Evolutionary conservation across 2,113 vertebrate genomes (phyloP).

Genomic region (Chamaetylas fuelleborni): DNA sequence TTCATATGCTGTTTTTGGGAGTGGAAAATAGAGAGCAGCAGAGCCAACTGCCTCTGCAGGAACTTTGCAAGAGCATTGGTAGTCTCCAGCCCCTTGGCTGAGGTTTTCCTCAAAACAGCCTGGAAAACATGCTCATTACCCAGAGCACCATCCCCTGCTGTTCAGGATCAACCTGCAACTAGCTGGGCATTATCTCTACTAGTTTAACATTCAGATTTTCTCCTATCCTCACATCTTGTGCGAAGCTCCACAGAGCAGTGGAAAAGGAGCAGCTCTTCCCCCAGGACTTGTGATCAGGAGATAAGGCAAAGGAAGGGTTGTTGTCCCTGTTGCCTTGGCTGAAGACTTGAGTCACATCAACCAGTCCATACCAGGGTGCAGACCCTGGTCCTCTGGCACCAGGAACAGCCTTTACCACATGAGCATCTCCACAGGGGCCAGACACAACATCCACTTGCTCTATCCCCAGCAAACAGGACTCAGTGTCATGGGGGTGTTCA

Average conservation of each 20-base stretch:
- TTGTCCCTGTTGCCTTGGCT: not conserved
- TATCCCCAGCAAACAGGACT: not conserved
- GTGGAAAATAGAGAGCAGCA: not conserved
- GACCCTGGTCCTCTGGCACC: fast-evolving
- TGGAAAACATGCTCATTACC: not conserved
- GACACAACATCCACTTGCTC: not conserved
- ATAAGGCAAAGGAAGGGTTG: not conserved
- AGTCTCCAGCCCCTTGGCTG: not conserved
- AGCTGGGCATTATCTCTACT: not conserved
- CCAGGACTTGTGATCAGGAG: not conserved
- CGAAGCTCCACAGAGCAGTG: fast-evolving
- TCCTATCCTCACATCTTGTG: not conserved
- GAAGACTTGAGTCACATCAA: not conserved
- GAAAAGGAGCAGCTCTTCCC: not conserved
- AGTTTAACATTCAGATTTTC: not conserved
- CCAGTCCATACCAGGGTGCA: not conserved
- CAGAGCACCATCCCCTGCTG: fast-evolving
- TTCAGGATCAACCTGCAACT: not conserved
- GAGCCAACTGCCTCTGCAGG: not conserved
- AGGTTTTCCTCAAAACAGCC: not conserved
- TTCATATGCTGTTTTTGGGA: not conserved
- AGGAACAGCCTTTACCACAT: not conserved
- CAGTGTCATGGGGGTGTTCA: no score
- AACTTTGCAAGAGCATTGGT: not conserved
- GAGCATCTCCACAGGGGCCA: not conserved